Evolutionary conservation across 2,888 invertebrate species (phyloP), one percentile per base, ranked within the genome.

Genomic region (Hirtodrosophila duncani): DNA sequence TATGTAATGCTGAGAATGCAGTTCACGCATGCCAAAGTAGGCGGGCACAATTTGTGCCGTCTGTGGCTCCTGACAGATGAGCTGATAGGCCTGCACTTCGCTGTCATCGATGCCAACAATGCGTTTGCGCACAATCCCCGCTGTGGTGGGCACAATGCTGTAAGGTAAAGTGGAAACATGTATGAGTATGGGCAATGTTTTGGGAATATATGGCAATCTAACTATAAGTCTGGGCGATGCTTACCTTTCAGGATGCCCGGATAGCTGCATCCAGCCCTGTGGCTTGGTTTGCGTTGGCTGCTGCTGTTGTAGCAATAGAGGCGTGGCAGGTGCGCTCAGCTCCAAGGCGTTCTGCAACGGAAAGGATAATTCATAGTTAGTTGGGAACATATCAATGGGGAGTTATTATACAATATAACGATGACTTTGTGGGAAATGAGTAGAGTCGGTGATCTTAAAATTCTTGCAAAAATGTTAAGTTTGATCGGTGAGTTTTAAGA

Each of bases 51-150:
- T 82, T 62, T 84, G 83, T 5, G 81, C 59, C 11, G 87, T 86
- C 41, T 79, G 75, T 8, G 91, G 89, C 83, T 97, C 96, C 60
- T 91, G 89, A 63, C 92, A 91, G 58, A 97, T 88, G 8, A 91
- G 91, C 84, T 94, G 93, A 88, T 97, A 97, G 2, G 94, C 92
- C 53, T 89, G 89, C 44, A 92, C 89, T 85, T 95, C 94, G 13
- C 92, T 91, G 74, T 93, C 92, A 68, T 92, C 92, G 26, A 90
- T 87, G 51, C 91, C 91, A 17, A 92, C 90, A 34, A 94, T 92
- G 66, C 95, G 92, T 87, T 98, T 98, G 92, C 97, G 97, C 38
- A 98, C 95, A 8, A 97, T 96, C 57, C 96, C 95, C 6, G 95
- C 94, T 1, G 96, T 94, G 0, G 97, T 97, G 3, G 96, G 96